Percentiles rank a stretch among this genome's conserved stretches.
Conservation (phyloP, 2,797 vertebrate species). For the Remorina albescens region DNA sequence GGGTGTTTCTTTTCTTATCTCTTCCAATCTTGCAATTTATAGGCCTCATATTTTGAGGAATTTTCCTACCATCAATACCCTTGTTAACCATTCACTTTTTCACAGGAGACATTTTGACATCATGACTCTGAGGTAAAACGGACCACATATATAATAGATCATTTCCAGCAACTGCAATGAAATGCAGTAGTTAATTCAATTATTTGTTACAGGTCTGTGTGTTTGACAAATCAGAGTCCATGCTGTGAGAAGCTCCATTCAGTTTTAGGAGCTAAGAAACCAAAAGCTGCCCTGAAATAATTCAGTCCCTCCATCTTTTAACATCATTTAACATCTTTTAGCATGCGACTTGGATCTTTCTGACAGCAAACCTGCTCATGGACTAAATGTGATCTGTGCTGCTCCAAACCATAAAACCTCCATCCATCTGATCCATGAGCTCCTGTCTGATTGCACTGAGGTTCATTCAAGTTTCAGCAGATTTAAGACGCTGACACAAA, state of each 20-base stretch:
- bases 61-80: too few species aligned
- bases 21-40: neutral
- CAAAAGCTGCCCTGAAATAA: neutral
- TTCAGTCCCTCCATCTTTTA: neutral
- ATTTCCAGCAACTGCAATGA: too few species aligned
- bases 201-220: neutral
- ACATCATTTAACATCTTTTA: too few species aligned
- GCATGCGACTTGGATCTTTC: neutral
- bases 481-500: constrained; percentile 14
- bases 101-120: too few species aligned
- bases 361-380: neutral
- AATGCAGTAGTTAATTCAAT: too few species aligned
- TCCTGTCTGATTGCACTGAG: constrained; percentile 1
- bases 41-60: too few species aligned
- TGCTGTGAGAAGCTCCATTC: neutral
- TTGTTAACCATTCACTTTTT: too few species aligned
- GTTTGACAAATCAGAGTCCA: too few species aligned
- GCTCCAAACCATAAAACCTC: neutral
- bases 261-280: neutral
- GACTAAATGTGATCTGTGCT: neutral
- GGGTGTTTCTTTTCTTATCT: neutral
- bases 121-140: too few species aligned
- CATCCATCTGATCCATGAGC: neutral
- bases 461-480: constrained; percentile 24
- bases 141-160: too few species aligned